These are phyloP conservation scores for Anas platyrhynchos DNA, from an alignment of 2,113 vertebrate species.

Conservation along the genomic window DNA sequence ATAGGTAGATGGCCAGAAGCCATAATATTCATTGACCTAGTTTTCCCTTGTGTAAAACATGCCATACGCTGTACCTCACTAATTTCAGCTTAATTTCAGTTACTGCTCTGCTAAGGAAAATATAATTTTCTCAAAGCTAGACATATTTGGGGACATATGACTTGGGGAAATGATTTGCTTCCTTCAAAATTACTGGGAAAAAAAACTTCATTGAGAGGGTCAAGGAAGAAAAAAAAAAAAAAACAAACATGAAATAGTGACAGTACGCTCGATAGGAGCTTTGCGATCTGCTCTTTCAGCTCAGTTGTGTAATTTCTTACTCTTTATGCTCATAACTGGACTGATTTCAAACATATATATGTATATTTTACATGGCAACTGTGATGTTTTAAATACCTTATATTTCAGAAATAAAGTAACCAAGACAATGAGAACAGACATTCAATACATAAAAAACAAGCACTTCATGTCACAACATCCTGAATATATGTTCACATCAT, in stretches of 20 bases:
- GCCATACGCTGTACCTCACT: background rate
- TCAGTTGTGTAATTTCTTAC: background rate
- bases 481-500: background rate
- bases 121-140: background rate
- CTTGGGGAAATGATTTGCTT: background rate
- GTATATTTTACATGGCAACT: background rate
- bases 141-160: background rate
- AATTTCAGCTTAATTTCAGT: background rate
- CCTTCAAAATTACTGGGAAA: background rate
- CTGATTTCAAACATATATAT: background rate
- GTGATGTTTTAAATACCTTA: background rate
- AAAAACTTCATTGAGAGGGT: background rate
- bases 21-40: background rate
- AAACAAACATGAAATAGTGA: background rate
- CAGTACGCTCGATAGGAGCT: background rate
- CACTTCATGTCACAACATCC: background rate
- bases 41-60: background rate
- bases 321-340: background rate
- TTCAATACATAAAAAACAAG: background rate
- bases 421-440: background rate
- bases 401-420: background rate
- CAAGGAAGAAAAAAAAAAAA: background rate
- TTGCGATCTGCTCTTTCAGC: background rate
- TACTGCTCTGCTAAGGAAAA: background rate
- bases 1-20: background rate